Percentiles rank a stretch among this genome's conserved stretches.
Conservation (phyloP, 2,113 vertebrate genomes). For the Phaethornis superciliosus region DNA sequence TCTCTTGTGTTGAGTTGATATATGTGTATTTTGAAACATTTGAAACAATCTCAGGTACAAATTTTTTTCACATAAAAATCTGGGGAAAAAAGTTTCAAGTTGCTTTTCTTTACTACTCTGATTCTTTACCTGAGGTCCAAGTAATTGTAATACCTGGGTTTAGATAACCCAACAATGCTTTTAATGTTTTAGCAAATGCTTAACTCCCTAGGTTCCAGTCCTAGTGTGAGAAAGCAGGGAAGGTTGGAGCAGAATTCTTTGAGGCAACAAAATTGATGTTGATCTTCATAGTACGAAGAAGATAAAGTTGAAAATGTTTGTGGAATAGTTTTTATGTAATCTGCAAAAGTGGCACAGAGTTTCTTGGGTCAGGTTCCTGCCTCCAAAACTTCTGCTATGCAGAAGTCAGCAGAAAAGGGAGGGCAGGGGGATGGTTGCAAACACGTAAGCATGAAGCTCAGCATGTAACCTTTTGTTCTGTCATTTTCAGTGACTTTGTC, state of each 20-base stretch:
- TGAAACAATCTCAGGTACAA: background rate
- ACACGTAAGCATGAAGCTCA: constrained; percentile 29
- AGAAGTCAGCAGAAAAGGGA: background rate
- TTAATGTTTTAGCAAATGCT: background rate
- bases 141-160: background rate
- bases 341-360: background rate
- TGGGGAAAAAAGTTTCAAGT: background rate
- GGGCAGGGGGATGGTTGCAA: background rate
- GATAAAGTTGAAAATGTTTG: background rate
- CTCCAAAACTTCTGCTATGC: background rate
- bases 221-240: background rate
- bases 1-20: background rate
- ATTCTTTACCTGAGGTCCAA: background rate
- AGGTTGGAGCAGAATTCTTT: background rate
- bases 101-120: background rate
- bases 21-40: accelerated
- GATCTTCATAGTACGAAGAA: background rate
- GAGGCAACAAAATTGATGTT: background rate
- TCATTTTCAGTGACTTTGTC: constrained; percentile 53
- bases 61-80: background rate
- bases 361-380: background rate
- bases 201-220: background rate
- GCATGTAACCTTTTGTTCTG: constrained; percentile 49
- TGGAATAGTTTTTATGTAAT: background rate
- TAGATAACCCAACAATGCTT: background rate